Percentiles rank a stretch among this genome's conserved stretches.
Conservation (phyloP, 2,113 vertebrate species). For the Entomyzon cyanotis region DNA sequence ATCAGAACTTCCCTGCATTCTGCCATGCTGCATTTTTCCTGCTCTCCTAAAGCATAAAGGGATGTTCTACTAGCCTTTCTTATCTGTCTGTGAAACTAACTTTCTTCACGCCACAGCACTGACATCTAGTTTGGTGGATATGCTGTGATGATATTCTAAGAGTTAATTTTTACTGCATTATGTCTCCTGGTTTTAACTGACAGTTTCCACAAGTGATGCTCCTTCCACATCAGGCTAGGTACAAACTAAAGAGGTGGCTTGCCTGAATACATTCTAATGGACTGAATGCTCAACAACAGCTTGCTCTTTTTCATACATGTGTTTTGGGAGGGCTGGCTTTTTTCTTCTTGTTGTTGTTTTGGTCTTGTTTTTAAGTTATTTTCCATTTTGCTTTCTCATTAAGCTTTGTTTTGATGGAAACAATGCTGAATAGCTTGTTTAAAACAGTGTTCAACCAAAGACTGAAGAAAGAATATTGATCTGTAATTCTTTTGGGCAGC, state of each 20-base stretch:
- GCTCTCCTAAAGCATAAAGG: neutral
- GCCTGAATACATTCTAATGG: neutral
- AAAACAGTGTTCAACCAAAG: neutral
- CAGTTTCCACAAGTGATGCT: neutral
- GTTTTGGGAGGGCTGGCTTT: rapidly evolving
- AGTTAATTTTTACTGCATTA: neutral
- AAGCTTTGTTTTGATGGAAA: neutral
- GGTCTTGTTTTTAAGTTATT: rapidly evolving
- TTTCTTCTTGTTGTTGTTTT: neutral
- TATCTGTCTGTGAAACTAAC: neutral
- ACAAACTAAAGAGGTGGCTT: neutral
- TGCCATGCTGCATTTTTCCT: neutral
- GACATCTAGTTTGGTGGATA: neutral
- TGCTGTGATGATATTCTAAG: neutral
- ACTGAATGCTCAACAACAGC: neutral
- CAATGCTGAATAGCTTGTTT: neutral
- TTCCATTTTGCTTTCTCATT: neutral
- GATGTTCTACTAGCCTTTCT: neutral
- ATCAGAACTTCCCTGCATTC: neutral
- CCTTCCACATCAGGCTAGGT: neutral
- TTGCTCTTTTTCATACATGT: neutral
- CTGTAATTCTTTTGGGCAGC: neutral
- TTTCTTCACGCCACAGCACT: neutral
- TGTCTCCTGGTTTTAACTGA: neutral
- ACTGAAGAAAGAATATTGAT: neutral